These are phyloP conservation scores for Pagrus major DNA, from an alignment of 2,113 vertebrate species.

Conservation along the genomic window DNA sequence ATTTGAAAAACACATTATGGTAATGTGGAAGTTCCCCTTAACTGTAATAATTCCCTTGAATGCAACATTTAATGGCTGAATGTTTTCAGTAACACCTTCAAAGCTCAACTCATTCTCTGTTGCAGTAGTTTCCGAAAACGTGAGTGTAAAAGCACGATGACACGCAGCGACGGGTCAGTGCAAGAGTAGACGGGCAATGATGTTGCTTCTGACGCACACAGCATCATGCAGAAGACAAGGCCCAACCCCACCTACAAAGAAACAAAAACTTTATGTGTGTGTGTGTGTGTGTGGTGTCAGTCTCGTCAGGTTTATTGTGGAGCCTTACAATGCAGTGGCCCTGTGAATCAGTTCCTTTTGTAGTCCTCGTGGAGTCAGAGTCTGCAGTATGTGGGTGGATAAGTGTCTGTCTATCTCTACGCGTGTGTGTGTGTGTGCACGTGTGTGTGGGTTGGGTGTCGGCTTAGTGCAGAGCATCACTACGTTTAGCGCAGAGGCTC, in stretches of 20 bases:
- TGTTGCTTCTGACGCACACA: background rate
- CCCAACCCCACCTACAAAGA: background rate
- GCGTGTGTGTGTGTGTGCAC: conserved; percentile 3
- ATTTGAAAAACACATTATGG: too few species aligned
- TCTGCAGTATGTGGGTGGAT: conserved; percentile 58
- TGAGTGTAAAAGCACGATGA: too few species aligned
- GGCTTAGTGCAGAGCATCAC: conserved; percentile 25
- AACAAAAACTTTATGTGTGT: background rate
- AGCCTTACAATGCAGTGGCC: conserved; percentile 60
- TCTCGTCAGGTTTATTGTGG: conserved; percentile 70
- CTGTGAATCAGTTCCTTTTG: conserved; percentile 73
- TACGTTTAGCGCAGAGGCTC: conserved; percentile 17
- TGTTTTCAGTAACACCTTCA: too few species aligned
- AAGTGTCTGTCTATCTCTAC: conserved; percentile 54
- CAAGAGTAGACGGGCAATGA: background rate
- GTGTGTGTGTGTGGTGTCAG: conserved; percentile 28
- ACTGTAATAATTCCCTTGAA: too few species aligned
- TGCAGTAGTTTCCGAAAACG: too few species aligned
- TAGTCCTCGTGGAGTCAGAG: conserved; percentile 60
- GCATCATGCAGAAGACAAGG: background rate
- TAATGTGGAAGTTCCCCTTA: too few species aligned
- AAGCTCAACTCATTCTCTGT: too few species aligned
- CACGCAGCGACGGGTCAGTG: too few species aligned
- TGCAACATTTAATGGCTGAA: too few species aligned
- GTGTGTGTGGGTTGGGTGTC: conserved; percentile 39